Evolutionary conservation across 2,113 vertebrate genomes (phyloP), one percentile per base, ranked within the genome.

Genomic region (Clupea harengus): DNA sequence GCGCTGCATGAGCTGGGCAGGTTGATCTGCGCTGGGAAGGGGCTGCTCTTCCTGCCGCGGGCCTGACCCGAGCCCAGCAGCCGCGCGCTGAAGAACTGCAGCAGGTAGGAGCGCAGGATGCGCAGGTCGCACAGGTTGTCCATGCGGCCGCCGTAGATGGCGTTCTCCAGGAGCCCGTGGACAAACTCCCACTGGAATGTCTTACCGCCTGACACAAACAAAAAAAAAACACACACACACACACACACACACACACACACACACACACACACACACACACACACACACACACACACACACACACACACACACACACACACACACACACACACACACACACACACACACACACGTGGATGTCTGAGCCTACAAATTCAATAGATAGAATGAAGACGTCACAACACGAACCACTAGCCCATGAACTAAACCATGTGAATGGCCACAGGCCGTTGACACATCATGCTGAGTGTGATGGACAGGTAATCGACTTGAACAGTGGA

Each of bases 141-240:
- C 39, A 99, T 94, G 46, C 97, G 97, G 67, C 98, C 98, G 47
- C 98, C 98, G 86, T 99, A 99, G 93, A 99, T 97, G 83, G 98
- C 97, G 85, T 94, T 97, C 94, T 99, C 98, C 92, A 99, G 93
- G 82, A 99, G 95, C 44, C 98, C 98, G 47, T 96, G 97, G 78
- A 99, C 96, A 90, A 96, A 98, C 91, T 99, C 97, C 98, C 97
- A 99, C 57, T 98, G 97, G 88, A 98, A 93, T 78, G 90, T 85
- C 94, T 95, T 97, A 86, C 95, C 94, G 88, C 94, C 98, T 99
- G 85, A 32, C 87, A 89, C 28, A 88, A 18, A 88, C 22, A 22
- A 81, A 87, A 22, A 83, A 18, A 88, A 52, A 46, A 80, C 45
- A 50, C 46, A 81, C 9, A 80, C 60, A 64, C 60, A 64, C 22